Percentiles rank a stretch among this genome's conserved stretches.
Evolutionary conservation across 2,888 invertebrate genomes (phyloP).

Genomic region (Epistrophe eligans): DNA sequence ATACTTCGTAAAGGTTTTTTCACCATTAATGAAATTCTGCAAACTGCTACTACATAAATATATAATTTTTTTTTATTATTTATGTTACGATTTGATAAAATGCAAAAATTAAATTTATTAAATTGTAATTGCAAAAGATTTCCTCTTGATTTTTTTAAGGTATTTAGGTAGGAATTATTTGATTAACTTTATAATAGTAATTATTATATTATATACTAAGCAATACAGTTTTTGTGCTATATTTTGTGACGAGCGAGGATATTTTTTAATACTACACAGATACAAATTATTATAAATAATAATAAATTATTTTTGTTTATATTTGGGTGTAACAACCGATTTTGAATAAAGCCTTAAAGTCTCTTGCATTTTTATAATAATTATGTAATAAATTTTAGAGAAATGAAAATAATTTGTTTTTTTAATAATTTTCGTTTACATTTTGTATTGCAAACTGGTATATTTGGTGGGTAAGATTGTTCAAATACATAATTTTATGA

Average conservation of each 20-base stretch:
- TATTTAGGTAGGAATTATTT: slow-evolving; percentile 18
- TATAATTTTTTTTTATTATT: not conserved
- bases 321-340: slow-evolving; percentile 39
- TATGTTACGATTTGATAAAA: not conserved
- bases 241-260: slow-evolving; percentile 22
- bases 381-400: not conserved
- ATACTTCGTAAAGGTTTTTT: not conserved
- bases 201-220: slow-evolving; percentile 18
- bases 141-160: not conserved
- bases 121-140: slow-evolving; percentile 17
- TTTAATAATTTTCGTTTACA: slow-evolving; percentile 17
- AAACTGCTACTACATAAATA: not conserved
- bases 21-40: too few relatives aligned
- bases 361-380: slow-evolving; percentile 18
- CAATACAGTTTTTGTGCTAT: not conserved
- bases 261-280: slow-evolving; percentile 22
- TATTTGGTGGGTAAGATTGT: slow-evolving; percentile 60
- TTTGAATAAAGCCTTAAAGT: slow-evolving; percentile 37
- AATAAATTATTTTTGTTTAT: not conserved
- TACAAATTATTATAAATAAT: slow-evolving; percentile 11
- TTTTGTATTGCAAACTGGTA: slow-evolving; percentile 29
- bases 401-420: not conserved
- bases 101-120: not conserved
- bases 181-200: slow-evolving; percentile 4
- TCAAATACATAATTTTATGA: slow-evolving; percentile 21